phyloP scores from a whole-genome alignment of 2,113 vertebrate species.

The Pomatostomus ruficeps region DNA sequence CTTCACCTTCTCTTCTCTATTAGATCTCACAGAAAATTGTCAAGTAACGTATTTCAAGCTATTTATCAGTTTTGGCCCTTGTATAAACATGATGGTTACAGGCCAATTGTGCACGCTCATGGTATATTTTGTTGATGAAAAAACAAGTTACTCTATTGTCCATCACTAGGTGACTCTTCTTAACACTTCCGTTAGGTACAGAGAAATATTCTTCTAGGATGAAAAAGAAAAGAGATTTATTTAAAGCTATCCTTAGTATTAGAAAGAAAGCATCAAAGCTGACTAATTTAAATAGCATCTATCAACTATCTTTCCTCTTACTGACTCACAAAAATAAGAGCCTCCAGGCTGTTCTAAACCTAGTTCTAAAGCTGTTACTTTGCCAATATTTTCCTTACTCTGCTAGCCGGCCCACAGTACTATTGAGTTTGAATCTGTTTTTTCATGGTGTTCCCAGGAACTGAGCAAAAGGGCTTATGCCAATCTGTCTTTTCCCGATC shows the following conservation, averaged over 20 bases:
- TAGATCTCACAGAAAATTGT: background rate
- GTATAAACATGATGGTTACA: background rate
- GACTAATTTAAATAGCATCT: background rate
- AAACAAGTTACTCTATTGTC: background rate
- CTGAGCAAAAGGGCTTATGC: background rate
- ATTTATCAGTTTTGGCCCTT: background rate
- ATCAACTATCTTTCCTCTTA: background rate
- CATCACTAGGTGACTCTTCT: background rate
- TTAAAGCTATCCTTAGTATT: background rate
- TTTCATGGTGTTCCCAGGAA: background rate
- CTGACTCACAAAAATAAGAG: background rate
- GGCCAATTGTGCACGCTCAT: background rate
- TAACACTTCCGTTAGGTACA: background rate
- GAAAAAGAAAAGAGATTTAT: background rate
- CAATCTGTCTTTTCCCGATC: background rate
- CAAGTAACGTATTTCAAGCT: background rate
- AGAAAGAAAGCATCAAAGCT: background rate
- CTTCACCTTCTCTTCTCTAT: background rate
- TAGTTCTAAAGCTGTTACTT: background rate
- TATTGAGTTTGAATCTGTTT: background rate
- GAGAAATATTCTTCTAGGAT: background rate
- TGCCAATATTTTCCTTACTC: constrained; percentile 9
- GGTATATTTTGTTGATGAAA: background rate
- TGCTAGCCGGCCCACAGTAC: background rate
- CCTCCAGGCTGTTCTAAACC: background rate